Evolutionary conservation across 2,113 vertebrate species (phyloP).

Genomic region (Ceyx margarethae): DNA sequence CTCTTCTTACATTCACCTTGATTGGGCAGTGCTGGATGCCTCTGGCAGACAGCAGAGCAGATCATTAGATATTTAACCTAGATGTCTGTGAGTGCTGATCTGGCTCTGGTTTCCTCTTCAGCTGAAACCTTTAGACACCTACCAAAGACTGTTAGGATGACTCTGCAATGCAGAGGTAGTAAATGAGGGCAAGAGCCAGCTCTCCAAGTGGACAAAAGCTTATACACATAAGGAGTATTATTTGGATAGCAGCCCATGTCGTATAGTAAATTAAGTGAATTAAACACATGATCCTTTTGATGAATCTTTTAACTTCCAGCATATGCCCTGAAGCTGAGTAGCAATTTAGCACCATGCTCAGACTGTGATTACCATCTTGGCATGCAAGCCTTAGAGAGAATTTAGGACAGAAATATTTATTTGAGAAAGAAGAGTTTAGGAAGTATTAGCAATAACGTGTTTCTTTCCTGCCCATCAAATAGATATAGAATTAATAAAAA

Average conservation of each 20-base stretch:
- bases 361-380: not conserved
- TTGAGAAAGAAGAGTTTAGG: not conserved
- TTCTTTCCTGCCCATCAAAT: not conserved
- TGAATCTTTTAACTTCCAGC: not conserved
- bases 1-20: not conserved
- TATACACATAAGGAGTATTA: not conserved
- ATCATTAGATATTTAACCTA: not conserved
- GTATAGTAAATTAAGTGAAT: not conserved
- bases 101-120: not conserved
- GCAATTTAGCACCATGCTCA: not conserved
- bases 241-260: not conserved
- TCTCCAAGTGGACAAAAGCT: not conserved
- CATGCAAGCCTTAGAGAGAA: not conserved
- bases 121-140: not conserved
- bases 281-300: not conserved
- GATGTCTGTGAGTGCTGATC: not conserved
- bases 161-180: not conserved
- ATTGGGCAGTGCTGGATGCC: not conserved
- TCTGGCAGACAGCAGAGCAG: not conserved
- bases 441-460: not conserved
- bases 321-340: not conserved
- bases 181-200: not conserved
- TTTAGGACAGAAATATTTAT: not conserved
- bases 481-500: not conserved
- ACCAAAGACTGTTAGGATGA: not conserved